Evolutionary conservation across 2,113 vertebrate species (phyloP), one percentile per base, ranked within the genome.

Genomic region (Xenopus borealis): DNA sequence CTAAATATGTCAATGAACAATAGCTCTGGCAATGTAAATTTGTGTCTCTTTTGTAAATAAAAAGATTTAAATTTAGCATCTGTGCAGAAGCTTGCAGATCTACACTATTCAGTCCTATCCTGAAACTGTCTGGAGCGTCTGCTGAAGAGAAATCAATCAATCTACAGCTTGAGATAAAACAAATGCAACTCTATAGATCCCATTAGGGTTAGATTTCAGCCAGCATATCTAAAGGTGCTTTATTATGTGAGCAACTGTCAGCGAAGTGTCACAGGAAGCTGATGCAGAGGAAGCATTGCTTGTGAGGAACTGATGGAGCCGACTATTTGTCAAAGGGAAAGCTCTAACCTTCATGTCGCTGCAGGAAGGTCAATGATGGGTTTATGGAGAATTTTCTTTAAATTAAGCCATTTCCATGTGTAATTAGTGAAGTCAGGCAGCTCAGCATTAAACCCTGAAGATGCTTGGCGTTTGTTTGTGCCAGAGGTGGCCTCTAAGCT

Each of bases 401-500:
- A 55, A 55, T 55, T n/a, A 55, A n/a, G 8, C 0, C 14, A 13
- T 50, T 50, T 50, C 14, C 1, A 50, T 50, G 14, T 50, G 14
- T 50, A 50, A 55, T 55, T 55, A 20, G 58, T 14, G 20, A 61
- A 61, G 53, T 12, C 58, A 20, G 10, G 59, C 83, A 78, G 58
- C 79, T 82, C 74, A 71, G 83, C 73, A 82, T 85, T 86, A 82
- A 88, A 78, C 72, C 80, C 78, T 86, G 79, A 62, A 78, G 79
- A 82, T 78, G 78, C 71, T 81, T 83, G 81, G 61, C 65, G 75
- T 44, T 59, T 80, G 86, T 90, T 88, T 88, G 85, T 84, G 81
- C 81, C 85, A 84, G 80, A 87, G 88, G 87, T 85, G 82, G 81
- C 78, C 1, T 52, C 40, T 87, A 84, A 89, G 88, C 88, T 87